Evolutionary conservation across 2,888 invertebrate genomes (phyloP).

Genomic region (Calameuta filiformis): DNA sequence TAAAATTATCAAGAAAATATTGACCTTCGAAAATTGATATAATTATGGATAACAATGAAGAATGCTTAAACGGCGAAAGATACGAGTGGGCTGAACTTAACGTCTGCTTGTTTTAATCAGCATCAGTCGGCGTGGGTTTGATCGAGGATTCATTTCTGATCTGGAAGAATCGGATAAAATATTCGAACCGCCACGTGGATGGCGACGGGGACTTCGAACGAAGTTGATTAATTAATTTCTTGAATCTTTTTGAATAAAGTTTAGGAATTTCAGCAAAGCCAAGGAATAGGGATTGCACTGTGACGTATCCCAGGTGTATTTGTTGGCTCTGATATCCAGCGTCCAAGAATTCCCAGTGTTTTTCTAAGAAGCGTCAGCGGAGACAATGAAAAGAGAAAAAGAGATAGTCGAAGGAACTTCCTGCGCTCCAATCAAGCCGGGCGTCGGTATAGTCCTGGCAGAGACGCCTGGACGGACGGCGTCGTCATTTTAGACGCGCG

Average conservation of each 20-base stretch:
- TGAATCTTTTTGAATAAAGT: neutral
- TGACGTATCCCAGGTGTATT: neutral
- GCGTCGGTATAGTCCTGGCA: neutral
- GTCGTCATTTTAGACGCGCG: neutral
- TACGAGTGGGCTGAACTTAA: neutral
- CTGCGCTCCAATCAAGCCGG: neutral
- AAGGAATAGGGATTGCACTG: neutral
- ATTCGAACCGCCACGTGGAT: neutral
- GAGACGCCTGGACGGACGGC: neutral
- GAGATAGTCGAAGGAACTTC: neutral
- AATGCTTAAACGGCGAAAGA: neutral
- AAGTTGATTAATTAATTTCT: neutral
- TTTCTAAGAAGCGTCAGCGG: neutral
- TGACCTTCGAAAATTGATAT: neutral
- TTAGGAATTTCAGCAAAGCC: rapidly evolving
- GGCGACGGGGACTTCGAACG: neutral
- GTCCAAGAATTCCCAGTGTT: neutral
- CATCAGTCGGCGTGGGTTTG: neutral
- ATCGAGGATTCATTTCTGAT: neutral
- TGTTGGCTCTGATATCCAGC: neutral
- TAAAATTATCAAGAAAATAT: conserved; percentile 9
- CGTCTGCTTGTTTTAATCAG: neutral
- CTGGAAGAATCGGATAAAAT: neutral
- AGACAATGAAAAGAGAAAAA: neutral
- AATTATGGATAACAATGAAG: neutral